Conservation (phyloP, 2,113 vertebrate species). For the Takifugu flavidus region DNA sequence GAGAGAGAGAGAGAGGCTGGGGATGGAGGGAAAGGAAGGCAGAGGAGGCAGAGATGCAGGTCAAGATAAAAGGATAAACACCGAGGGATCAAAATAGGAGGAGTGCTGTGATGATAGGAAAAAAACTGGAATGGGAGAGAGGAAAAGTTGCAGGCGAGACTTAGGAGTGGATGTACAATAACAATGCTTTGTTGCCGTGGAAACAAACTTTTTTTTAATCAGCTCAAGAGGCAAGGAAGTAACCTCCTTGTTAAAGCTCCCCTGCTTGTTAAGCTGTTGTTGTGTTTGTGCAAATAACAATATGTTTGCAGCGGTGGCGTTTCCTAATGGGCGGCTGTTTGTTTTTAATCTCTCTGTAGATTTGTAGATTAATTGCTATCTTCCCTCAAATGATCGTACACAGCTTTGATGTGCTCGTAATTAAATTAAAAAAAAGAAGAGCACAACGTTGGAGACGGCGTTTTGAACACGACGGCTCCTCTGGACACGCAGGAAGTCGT, state of each 20-base stretch:
- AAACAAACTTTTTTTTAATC: constrained; percentile 61
- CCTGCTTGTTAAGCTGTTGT: constrained; percentile 68
- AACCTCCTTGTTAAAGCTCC: constrained; percentile 67
- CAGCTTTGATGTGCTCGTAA: constrained; percentile 10
- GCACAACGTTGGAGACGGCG: too few species aligned
- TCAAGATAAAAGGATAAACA: constrained; percentile 70
- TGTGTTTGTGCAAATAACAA: constrained; percentile 57
- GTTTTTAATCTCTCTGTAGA: constrained; percentile 22
- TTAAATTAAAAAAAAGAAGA: not conserved
- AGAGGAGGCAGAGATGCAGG: constrained; percentile 49
- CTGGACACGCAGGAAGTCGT: too few species aligned
- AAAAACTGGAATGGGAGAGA: constrained; percentile 23
- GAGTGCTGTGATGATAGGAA: constrained; percentile 36
- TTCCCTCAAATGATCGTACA: constrained; percentile 14
- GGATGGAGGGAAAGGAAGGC: constrained; percentile 30
- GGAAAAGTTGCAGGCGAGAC: constrained; percentile 56
- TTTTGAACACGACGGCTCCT: too few species aligned
- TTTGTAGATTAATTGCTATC: constrained; percentile 34
- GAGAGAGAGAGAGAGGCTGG: constrained; percentile 16
- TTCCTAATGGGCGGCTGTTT: constrained; percentile 52
- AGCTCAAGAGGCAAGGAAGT: constrained; percentile 51
- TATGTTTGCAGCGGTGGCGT: constrained; percentile 32
- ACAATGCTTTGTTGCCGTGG: constrained; percentile 65
- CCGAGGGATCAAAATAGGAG: constrained; percentile 28
- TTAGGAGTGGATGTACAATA: constrained; percentile 57